phyloP scores from a whole-genome alignment of 2,888 invertebrate species.

The Caenorhabditis imperialis region DNA sequence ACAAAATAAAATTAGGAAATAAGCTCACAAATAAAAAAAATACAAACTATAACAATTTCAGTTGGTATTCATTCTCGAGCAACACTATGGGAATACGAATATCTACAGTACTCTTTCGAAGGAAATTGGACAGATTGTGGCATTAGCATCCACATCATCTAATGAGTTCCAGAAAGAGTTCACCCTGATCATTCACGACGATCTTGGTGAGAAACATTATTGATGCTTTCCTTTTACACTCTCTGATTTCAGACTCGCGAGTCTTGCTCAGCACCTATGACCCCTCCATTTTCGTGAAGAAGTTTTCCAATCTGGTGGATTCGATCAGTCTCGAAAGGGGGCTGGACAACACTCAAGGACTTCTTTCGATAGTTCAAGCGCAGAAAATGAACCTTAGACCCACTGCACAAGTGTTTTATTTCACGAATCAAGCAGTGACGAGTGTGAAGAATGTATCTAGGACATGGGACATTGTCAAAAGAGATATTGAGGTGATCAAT shows the following conservation, averaged over 20 bases:
- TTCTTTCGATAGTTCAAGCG: conserved; percentile 46
- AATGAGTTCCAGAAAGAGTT: conserved; percentile 40
- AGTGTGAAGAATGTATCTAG: conserved; percentile 33
- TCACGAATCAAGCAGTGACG: conserved; percentile 48
- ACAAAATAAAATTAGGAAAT: no score
- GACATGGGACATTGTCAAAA: conserved; percentile 38
- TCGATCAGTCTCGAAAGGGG: conserved; percentile 4
- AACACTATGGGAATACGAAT: conserved; percentile 18
- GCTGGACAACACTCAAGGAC: conserved; percentile 34
- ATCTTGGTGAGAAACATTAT: not conserved
- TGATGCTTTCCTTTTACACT: no score
- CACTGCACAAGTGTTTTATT: conserved; percentile 52
- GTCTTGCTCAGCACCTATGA: conserved; percentile 37
- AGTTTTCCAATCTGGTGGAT: conserved; percentile 10
- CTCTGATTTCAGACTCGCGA: conserved; percentile 36
- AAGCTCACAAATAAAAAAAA: no score
- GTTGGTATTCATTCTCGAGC: conserved; percentile 45
- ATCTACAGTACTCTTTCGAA: conserved; percentile 18
- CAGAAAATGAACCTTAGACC: conserved; percentile 44
- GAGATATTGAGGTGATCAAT: conserved; percentile 41
- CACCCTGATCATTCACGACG: conserved; percentile 36
- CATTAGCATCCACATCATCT: not conserved
- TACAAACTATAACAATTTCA: conserved; percentile 2
- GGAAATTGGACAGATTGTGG: conserved; percentile 29
- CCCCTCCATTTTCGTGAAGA: conserved; percentile 8